phyloP scores from a whole-genome alignment of 2,888 invertebrate species.

The Pteria penguin region DNA sequence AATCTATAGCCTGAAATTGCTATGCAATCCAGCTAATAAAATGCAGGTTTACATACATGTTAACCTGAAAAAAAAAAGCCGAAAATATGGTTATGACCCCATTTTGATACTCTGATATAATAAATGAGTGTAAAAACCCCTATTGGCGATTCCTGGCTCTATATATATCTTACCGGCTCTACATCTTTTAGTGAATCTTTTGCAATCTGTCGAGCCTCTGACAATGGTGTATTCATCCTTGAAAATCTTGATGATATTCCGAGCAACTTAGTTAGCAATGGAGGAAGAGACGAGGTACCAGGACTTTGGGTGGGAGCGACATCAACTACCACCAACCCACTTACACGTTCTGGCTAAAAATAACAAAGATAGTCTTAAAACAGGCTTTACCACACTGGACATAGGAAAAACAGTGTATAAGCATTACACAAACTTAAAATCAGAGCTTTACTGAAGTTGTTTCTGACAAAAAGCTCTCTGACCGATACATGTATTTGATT shows the following conservation, averaged over 20 bases:
- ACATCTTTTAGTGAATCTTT: constrained; percentile 83
- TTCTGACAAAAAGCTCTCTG: background rate
- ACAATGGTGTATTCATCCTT: constrained; percentile 45
- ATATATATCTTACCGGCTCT: constrained; percentile 59
- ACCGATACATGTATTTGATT: background rate
- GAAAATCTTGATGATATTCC: constrained; percentile 53
- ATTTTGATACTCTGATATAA: no score
- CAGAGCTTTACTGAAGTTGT: background rate
- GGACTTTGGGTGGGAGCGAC: constrained; percentile 83
- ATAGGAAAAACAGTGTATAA: background rate
- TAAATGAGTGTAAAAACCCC: no score
- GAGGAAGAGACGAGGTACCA: constrained; percentile 83
- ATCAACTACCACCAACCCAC: constrained; percentile 87
- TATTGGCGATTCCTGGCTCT: no score
- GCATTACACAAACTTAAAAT: background rate
- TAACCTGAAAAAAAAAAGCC: no score
- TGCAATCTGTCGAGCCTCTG: constrained; percentile 84
- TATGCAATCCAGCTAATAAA: no score
- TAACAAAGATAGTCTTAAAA: no score
- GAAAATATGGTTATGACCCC: no score
- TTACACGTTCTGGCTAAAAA: constrained; percentile 81
- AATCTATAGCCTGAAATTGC: no score
- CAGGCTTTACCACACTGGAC: no score
- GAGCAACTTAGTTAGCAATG: constrained; percentile 83
- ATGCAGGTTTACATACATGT: no score